Evolutionary conservation across 1,140 invertebrate genomes (phyloP), one percentile per base, ranked within the genome.

Genomic region (Drosophila kurseongensis): DNA sequence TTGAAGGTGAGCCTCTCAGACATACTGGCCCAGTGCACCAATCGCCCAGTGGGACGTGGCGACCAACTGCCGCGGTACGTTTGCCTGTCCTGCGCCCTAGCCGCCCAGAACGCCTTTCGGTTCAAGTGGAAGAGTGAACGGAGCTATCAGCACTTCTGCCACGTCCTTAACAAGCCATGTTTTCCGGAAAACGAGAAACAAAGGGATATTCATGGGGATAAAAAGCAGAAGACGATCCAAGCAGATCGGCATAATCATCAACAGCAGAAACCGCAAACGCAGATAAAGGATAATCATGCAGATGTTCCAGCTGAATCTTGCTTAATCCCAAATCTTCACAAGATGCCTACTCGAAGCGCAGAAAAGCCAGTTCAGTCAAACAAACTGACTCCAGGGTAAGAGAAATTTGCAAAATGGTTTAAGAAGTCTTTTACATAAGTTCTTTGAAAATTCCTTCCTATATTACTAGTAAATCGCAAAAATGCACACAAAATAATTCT

Each of bases 41-140:
- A 73, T 16, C 71, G 73, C 36, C 5, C 48, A 12, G 73, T 85
- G 18, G 48, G 41, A 3, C 55, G 36, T 1, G 29, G 47, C 5
- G 80, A 84, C 42, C 18, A 29, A 10, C 54, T 80, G 45, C 73
- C 80, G 0, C 73, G 85, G 14, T 55, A 54, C 29, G 85, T 84
- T 9, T 84, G 80, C 7, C 35, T 80, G 12, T 48, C 72, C 14
- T 84, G 80, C 14, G 55, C 80, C 5, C 23, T 73, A 1, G 77
- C 61, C 4, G 73, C 78, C 9, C 80, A 84, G 35, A 68, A 50
- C 47, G 77, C 80, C 4, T 85, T 60, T n/a, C 75, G 62, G 10
- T 84, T 85, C 29, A 85, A 81, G 12, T 38, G 42, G 3, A 72
- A 55, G 0, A 77, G 61, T 14, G 81, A 85, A 12, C 60, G 59